Evolutionary conservation across 2,113 vertebrate genomes (phyloP), one percentile per base, ranked within the genome.

Genomic region (Carassius gibelio): DNA sequence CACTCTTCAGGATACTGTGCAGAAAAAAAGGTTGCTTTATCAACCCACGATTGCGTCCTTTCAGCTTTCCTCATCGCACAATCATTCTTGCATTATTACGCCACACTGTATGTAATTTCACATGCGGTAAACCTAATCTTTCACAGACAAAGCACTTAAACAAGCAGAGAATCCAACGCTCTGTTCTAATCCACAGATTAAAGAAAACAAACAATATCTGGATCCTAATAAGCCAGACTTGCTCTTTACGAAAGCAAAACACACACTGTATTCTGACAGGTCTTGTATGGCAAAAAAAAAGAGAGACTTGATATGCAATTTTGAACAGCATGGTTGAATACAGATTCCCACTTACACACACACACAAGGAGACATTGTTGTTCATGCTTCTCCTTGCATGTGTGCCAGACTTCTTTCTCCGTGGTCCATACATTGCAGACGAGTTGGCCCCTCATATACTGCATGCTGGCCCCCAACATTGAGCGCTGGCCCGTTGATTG

Each of bases 401-500:
- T 89, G 91, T 59, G 23, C 74, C 84, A 89, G 76, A 74, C 90
- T 89, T 85, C 91, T 87, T 87, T 85, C 92, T 94, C 93, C 92
- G 91, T 94, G 94, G 91, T 95, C 94, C 91, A 93, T 94, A 93
- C 94, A 93, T 82, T 94, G 91, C 91, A 89, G 93, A 91, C 94
- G 91, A 90, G 91, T 88, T 91, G 92, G 93, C 91, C 82, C 66
- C 91, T 83, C 92, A 94, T 92, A 91, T 57, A 57, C 68, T n/a
- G 50, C 81, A 55, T 15, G 42, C 81, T 36, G 81, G 81, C 34
- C 81, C 81, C 81, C 81, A 94, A 93, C 93, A 90, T 93, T 93
- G 94, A 91, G 86, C 93, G 94, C 94, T 94, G 93, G 93, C 94
- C 94, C 92, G 94, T 94, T 94, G 94, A 95, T 94, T 95, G 94